These are phyloP conservation scores for Hippasteria phrygiana DNA, from an alignment of 53 echinoderm and acorn worm species.

Conservation along the genomic window DNA sequence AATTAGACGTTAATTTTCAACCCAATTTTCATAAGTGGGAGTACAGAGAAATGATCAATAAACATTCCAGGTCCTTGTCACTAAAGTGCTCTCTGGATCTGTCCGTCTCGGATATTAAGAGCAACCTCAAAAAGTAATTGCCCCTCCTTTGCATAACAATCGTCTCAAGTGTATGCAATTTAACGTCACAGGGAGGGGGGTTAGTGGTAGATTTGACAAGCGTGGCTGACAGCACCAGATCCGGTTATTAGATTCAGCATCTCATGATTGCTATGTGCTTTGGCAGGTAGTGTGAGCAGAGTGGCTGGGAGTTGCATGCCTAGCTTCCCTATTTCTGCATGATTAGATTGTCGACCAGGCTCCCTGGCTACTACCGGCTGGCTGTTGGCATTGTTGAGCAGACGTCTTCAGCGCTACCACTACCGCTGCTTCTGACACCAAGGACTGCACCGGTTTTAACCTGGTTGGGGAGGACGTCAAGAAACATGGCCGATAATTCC, in stretches of 20 bases:
- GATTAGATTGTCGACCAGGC: background rate
- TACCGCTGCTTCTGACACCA: background rate
- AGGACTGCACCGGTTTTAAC: background rate
- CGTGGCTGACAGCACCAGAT: background rate
- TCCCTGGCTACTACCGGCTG: background rate
- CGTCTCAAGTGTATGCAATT: background rate
- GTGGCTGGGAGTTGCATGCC: background rate
- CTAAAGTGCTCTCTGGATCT: no score
- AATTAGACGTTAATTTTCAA: no score
- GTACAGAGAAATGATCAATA: no score
- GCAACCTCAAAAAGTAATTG: background rate
- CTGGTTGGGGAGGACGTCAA: background rate
- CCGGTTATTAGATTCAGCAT: background rate
- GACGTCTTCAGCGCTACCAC: background rate
- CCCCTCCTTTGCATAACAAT: background rate
- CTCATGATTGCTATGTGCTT: background rate
- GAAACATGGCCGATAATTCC: constrained; percentile 11
- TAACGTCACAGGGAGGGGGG: background rate
- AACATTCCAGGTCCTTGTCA: no score
- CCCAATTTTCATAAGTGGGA: no score
- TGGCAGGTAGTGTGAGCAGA: background rate
- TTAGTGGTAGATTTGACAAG: background rate
- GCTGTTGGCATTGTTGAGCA: background rate
- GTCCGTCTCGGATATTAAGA: no score
- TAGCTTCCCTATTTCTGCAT: constrained; percentile 1